Conservation (phyloP, 2,888 invertebrate genomes). For the Euphydryas editha region DNA sequence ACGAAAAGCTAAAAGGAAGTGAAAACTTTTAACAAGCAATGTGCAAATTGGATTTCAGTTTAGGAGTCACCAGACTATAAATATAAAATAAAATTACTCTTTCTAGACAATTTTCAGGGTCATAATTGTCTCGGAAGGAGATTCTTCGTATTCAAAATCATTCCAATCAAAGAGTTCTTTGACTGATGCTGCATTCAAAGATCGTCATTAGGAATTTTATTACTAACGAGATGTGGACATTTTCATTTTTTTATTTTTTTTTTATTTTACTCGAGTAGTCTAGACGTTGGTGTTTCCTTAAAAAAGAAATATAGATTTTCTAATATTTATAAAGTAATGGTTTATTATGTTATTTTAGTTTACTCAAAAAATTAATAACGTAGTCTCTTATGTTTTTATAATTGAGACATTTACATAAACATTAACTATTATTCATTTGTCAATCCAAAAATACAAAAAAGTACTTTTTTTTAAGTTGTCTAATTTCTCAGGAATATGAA, state of each 20-base stretch:
- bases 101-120: neutral
- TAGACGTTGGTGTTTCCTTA: slow-evolving; percentile 4
- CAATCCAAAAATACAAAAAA: too few relatives aligned
- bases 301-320: neutral
- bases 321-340: too few relatives aligned
- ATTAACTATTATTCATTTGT: too few relatives aligned
- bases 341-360: too few relatives aligned
- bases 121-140: slow-evolving; percentile 9
- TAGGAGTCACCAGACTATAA: slow-evolving; percentile 19
- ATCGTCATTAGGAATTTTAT: slow-evolving; percentile 29
- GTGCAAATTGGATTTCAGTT: slow-evolving; percentile 4
- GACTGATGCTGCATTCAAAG: slow-evolving; percentile 22
- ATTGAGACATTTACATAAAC: too few relatives aligned
- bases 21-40: slow-evolving; percentile 2
- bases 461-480: too few relatives aligned
- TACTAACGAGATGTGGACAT: slow-evolving; percentile 25
- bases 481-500: too few relatives aligned
- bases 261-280: slow-evolving; percentile 15
- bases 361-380: too few relatives aligned
- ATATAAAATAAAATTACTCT: neutral
- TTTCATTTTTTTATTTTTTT: neutral
- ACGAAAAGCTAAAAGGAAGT: neutral
- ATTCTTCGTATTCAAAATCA: neutral
- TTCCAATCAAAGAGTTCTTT: slow-evolving; percentile 21
- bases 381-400: too few relatives aligned